These are phyloP conservation scores for Erebia aethiops DNA, from an alignment of 2,888 invertebrate genomes.

Conservation along the genomic window DNA sequence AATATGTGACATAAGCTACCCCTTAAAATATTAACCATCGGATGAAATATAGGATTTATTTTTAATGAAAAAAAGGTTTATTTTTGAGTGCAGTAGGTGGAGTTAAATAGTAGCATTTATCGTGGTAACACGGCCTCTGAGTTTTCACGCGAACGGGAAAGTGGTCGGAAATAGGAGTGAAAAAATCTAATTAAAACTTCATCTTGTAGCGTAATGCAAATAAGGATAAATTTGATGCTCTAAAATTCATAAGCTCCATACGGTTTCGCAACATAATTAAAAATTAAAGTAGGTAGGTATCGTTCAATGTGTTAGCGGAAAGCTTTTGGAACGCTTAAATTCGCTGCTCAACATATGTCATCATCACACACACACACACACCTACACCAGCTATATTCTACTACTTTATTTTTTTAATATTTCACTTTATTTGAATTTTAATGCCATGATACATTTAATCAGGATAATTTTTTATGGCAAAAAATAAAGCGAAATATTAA, in stretches of 20 bases:
- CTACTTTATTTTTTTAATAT: too few relatives aligned
- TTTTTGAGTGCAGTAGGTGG: neutral
- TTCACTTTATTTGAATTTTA: too few relatives aligned
- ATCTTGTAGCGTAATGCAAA: slow-evolving; percentile 22
- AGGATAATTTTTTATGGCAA: too few relatives aligned
- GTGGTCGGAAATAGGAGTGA: neutral
- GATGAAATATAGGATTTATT: neutral
- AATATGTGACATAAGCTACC: slow-evolving; percentile 14
- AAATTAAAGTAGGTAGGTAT: slow-evolving; percentile 6
- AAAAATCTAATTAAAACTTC: slow-evolving; percentile 29
- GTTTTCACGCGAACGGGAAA: slow-evolving; percentile 23
- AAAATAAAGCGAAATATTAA: too few relatives aligned
- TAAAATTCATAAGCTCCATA: slow-evolving; percentile 25
- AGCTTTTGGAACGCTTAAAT: too few relatives aligned
- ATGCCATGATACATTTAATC: too few relatives aligned
- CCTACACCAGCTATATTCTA: too few relatives aligned
- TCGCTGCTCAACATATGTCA: too few relatives aligned
- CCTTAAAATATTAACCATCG: slow-evolving; percentile 10
- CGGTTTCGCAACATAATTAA: slow-evolving; percentile 18
- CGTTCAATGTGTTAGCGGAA: neutral
- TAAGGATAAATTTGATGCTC: slow-evolving; percentile 25
- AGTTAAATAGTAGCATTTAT: slow-evolving; percentile 26
- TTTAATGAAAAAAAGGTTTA: neutral
- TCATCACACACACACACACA: too few relatives aligned
- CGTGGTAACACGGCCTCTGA: slow-evolving; percentile 18